phyloP scores from a whole-genome alignment of 2,797 vertebrate species.

The Sebastiscus tertius region DNA sequence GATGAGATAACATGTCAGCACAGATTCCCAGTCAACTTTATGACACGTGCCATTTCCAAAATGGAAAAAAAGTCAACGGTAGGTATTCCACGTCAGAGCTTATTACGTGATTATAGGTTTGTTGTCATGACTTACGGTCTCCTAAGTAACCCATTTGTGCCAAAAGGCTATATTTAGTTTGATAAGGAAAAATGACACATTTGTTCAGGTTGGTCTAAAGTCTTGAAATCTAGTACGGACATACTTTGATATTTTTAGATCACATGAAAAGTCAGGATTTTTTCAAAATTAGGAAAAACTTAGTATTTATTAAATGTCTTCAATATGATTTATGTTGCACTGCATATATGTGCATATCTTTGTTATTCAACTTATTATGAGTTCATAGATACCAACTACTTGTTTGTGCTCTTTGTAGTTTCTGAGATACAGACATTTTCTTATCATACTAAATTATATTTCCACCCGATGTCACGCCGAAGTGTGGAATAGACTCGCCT shows the following conservation, averaged over 20 bases:
- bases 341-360: neutral
- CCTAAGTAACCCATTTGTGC: neutral
- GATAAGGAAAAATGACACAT: neutral
- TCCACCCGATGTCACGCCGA: no score
- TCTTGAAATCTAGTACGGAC: neutral
- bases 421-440: no score
- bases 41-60: conserved; percentile 28
- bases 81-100: conserved; percentile 12
- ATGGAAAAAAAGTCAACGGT: neutral
- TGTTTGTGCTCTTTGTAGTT: no score
- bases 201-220: neutral
- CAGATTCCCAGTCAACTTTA: conserved; percentile 25
- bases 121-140: neutral
- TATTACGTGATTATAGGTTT: neutral
- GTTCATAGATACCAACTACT: no score
- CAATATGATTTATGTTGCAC: neutral
- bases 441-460: neutral
- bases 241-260: neutral
- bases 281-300: neutral
- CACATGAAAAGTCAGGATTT: neutral
- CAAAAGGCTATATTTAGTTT: neutral
- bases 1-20: conserved; percentile 50
- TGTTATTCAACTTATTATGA: no score
- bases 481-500: no score
- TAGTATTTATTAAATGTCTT: neutral